A percentile compares a stretch with the other conserved stretches of the same genome.
Evolutionary conservation across 2,888 invertebrate genomes (phyloP).

Genomic region (Hedya salicella): DNA sequence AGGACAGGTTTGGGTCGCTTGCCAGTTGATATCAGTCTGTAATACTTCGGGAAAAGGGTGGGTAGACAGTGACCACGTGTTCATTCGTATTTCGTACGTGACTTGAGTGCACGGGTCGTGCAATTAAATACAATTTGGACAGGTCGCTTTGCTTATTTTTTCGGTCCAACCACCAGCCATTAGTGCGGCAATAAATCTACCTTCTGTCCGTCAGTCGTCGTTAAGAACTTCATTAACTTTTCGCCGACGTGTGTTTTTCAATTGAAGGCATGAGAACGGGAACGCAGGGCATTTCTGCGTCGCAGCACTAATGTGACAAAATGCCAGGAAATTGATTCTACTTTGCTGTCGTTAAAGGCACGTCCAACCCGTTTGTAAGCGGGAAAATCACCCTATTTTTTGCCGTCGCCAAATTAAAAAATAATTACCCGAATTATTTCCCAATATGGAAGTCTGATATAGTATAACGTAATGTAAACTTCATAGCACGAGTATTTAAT

Average conservation of each 20-base stretch:
- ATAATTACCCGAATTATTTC: conserved; percentile 36
- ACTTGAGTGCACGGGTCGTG: conserved; percentile 48
- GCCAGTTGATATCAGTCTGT: conserved; percentile 9
- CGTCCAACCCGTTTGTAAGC: conserved; percentile 28
- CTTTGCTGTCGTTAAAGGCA: conserved; percentile 38
- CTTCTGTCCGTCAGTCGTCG: conserved; percentile 65
- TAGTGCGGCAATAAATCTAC: conserved; percentile 77
- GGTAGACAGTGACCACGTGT: conserved; percentile 47
- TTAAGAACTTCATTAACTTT: conserved; percentile 80
- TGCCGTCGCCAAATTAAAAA: conserved; percentile 32
- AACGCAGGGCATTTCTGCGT: conserved; percentile 67
- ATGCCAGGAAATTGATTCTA: conserved; percentile 64
- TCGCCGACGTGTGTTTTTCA: conserved; percentile 68
- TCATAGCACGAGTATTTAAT: not conserved
- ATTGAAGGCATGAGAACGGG: conserved; percentile 65
- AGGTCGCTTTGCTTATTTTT: conserved; percentile 60
- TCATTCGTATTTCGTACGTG: conserved; percentile 49
- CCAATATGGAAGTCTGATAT: conserved; percentile 11
- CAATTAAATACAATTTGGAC: conserved; percentile 55
- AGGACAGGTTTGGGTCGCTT: conserved; percentile 9
- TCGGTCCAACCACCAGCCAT: conserved; percentile 66
- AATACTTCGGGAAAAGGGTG: conserved; percentile 31
- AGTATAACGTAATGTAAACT: conserved; percentile 16
- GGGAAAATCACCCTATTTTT: conserved; percentile 36
- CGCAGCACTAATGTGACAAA: conserved; percentile 65